Evolutionary conservation across 2,113 vertebrate species (phyloP).

Genomic region (Pardalotus punctatus): DNA sequence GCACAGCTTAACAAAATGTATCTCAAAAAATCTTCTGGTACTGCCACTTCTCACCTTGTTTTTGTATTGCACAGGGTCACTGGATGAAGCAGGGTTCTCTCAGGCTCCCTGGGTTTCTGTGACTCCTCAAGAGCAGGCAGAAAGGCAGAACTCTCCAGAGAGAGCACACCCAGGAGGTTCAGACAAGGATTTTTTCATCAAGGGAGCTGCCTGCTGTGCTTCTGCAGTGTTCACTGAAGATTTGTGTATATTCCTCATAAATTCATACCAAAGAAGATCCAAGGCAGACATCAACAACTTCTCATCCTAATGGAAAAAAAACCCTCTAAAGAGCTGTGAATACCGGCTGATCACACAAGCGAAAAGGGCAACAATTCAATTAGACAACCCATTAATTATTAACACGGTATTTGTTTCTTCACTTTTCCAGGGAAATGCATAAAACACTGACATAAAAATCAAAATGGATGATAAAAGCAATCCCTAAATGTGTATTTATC

Average conservation of each 20-base stretch:
- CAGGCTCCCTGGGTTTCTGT: not conserved
- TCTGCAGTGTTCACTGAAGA: not conserved
- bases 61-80: not conserved
- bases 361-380: not conserved
- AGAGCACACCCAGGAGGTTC: not conserved
- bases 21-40: not conserved
- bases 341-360: not conserved
- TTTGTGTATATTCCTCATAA: not conserved
- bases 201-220: not conserved
- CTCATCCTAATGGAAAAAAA: not conserved
- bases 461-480: not conserved
- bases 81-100: not conserved
- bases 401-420: not conserved
- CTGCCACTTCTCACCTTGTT: not conserved
- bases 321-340: not conserved
- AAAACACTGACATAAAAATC: not conserved
- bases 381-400: not conserved
- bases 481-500: not conserved
- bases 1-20: not conserved
- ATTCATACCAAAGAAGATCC: not conserved
- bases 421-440: not conserved
- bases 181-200: not conserved
- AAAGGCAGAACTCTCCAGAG: not conserved
- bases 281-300: not conserved
- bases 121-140: not conserved